Evolutionary conservation across 92 coral and sea anemone species (phyloP).

Genomic region (Palythoa grandiflora): DNA sequence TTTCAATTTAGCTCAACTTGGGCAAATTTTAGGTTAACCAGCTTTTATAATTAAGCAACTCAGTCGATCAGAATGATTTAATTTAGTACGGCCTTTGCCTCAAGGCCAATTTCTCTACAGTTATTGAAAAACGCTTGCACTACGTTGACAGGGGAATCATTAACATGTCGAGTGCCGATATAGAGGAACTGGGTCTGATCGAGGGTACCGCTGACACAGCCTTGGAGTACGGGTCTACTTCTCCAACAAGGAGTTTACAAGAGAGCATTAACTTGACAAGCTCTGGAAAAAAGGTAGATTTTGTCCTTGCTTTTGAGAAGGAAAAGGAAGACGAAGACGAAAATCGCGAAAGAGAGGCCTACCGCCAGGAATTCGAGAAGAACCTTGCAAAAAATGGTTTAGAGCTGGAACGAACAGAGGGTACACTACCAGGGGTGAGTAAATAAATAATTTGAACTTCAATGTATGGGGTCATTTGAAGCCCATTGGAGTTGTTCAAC

Average conservation of each 20-base stretch:
- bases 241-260: background rate
- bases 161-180: conserved; percentile 28
- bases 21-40: no score
- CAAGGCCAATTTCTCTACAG: no score
- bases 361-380: conserved; percentile 45
- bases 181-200: conserved; percentile 37
- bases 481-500: no score
- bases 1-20: no score
- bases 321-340: conserved; percentile 31
- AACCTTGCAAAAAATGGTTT: conserved; percentile 20
- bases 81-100: no score
- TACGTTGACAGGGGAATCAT: background rate
- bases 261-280: conserved; percentile 24
- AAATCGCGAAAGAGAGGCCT: conserved; percentile 21
- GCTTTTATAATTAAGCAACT: no score
- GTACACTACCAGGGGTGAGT: conserved; percentile 36
- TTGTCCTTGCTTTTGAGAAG: conserved; percentile 33
- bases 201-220: conserved; percentile 26
- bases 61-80: no score
- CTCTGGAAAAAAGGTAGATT: conserved; percentile 38
- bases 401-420: conserved; percentile 32
- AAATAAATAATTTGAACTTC: background rate
- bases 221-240: conserved; percentile 28
- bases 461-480: background rate
- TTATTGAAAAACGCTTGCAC: background rate